Base-by-base conservation (phyloP, 1,140 invertebrate genomes). In the Helicoverpa armigera region DNA sequence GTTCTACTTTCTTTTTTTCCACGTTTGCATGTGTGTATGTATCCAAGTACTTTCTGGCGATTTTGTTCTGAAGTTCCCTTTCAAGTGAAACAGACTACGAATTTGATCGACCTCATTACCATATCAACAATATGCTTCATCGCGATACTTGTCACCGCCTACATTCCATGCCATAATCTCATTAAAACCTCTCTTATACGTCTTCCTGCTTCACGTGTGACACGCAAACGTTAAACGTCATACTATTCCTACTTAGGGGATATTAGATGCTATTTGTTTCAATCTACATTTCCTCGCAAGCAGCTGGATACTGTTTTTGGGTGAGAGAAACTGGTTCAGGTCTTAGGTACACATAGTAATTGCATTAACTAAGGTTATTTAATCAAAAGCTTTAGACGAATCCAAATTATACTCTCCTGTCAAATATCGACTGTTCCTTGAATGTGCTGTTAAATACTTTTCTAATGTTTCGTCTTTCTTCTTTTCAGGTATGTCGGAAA, bases 171-270 rank as follows among this genome's bases (percentile, higher is more conserved):
- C 53, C 29, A 70, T 75, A 80, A 80, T 80, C 80, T 70, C 48
- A 81, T 81, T 81, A 81, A 69, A 69, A 51, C 63, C 72, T 60
- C 35, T 65, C 65, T 81, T 81, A 53, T 76, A 81, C 12, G 79
- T 67, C 79, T 81, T 81, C 79, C 70, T 50, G 78, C 58, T 80
- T 61, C 69, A 73, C 69, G 53, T 75, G 72, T 58, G 50, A 58
- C 50, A 16, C 63, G 29, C 7, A 53, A 23, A 58, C 29, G 63
- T 12, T 29, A 43, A 69, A 78, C 63, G 76, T 67, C 63, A 51
- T 51, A 13, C 60, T 65, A 63, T 65, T 76, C 31, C 23, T 56
- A 65, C 29, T 76, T 53, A 76, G n/a, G 35, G 35, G 35, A 74
- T 74, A 61, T 74, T 74, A 63, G 53, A 76, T 51, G 31, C 14